Evolutionary conservation across 2,113 vertebrate genomes (phyloP).

Genomic region (Crotalus tigris): DNA sequence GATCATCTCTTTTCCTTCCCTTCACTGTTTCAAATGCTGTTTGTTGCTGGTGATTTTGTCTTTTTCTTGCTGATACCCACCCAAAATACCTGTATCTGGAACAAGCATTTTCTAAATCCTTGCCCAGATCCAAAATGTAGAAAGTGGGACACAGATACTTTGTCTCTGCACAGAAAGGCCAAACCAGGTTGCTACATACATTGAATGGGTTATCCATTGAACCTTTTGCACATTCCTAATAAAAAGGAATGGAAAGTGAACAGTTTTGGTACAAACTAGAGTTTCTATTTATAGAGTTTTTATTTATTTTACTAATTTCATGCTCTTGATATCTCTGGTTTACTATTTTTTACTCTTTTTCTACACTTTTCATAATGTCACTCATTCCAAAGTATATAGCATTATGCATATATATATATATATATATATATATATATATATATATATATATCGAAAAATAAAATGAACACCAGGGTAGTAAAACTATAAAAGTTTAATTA

Average conservation of each 20-base stretch:
- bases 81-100: not conserved
- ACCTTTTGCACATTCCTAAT: not conserved
- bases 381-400: not conserved
- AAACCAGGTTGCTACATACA: not conserved
- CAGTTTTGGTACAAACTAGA: not conserved
- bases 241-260: not conserved
- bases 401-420: not conserved
- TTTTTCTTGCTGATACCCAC: not conserved
- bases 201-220: not conserved
- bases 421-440: not conserved
- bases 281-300: not conserved
- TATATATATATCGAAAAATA: not conserved
- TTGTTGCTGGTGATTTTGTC: not conserved
- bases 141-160: not conserved
- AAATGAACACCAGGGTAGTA: too few species aligned
- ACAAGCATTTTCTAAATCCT: not conserved
- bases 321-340: not conserved
- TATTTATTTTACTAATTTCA: not conserved
- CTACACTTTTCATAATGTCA: not conserved
- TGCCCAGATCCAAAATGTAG: not conserved
- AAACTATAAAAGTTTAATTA: too few species aligned
- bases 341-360: not conserved
- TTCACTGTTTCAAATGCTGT: not conserved
- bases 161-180: not conserved
- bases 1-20: not conserved